These are phyloP conservation scores for Emmelina monodactyla DNA, from an alignment of 2,888 invertebrate species.

Conservation along the genomic window DNA sequence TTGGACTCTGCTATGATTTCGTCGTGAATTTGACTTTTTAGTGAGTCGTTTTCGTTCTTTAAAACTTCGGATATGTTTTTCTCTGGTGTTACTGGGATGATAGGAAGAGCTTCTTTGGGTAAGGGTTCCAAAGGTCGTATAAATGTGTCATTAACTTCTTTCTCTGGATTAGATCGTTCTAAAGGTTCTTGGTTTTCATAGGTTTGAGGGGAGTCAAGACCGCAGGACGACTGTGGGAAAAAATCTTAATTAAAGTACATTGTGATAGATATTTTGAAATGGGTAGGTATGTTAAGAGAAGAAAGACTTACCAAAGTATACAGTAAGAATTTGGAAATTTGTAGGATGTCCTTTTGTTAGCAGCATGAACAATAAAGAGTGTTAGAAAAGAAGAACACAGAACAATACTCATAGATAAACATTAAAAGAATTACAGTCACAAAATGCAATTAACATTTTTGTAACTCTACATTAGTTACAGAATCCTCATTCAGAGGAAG, in stretches of 20 bases:
- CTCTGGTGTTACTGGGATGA: constrained; percentile 34
- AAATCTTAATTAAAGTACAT: no score
- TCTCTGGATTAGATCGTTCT: constrained; percentile 37
- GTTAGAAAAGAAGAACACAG: no score
- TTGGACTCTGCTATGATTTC: constrained; percentile 41
- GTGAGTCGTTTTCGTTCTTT: constrained; percentile 34
- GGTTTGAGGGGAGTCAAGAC: constrained; percentile 43
- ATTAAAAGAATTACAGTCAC: no score
- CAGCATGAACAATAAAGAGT: constrained; percentile 25
- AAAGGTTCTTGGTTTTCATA: constrained; percentile 49
- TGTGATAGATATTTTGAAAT: no score
- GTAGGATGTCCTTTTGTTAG: constrained; percentile 30
- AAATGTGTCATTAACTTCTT: constrained; percentile 44
- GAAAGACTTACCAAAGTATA: constrained; percentile 33
- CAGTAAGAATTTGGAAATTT: constrained; percentile 30
- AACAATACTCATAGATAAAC: no score
- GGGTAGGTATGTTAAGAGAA: no score
- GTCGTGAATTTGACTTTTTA: constrained; percentile 30
- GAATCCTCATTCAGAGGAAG: no score
- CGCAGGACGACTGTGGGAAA: constrained; percentile 39
- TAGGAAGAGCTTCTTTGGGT: constrained; percentile 32
- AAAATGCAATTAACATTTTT: no score
- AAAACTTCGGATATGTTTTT: constrained; percentile 32
- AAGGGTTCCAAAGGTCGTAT: constrained; percentile 28
- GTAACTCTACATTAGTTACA: no score